A percentile compares a stretch with the other conserved stretches of the same genome.
Conservation (phyloP, 2,888 invertebrate species). For the Pseudanteris insignis region DNA sequence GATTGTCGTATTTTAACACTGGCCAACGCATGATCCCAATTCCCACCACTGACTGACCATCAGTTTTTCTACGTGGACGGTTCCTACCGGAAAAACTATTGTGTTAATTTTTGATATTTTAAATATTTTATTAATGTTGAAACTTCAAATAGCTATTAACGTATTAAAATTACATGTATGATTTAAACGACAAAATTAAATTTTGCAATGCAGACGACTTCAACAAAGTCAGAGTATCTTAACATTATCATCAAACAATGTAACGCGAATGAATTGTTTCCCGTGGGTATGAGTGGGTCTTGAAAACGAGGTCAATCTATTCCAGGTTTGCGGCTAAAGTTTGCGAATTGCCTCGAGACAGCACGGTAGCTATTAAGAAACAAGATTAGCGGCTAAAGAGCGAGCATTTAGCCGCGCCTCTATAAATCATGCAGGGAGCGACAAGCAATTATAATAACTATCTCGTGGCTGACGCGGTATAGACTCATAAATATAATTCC, state of each 20-base stretch:
- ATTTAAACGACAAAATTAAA: too few species aligned
- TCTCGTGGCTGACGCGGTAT: constrained; percentile 50
- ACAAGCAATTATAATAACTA: constrained; percentile 64
- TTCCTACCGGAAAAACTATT: too few species aligned
- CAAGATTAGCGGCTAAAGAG: constrained; percentile 58
- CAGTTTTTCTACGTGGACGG: too few species aligned
- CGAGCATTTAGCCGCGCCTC: constrained; percentile 53
- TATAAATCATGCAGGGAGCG: constrained; percentile 60
- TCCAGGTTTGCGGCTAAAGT: constrained; percentile 45
- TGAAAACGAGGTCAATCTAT: constrained; percentile 44
- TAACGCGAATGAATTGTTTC: constrained; percentile 29
- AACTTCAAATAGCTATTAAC: too few species aligned
- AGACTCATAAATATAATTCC: constrained; percentile 59
- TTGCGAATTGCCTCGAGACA: constrained; percentile 46
- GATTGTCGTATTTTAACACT: too few species aligned
- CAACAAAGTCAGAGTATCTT: too few species aligned
- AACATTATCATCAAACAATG: constrained; percentile 22
- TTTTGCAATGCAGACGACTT: too few species aligned
- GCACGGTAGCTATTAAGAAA: constrained; percentile 57
- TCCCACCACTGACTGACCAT: too few species aligned
- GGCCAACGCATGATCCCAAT: too few species aligned
- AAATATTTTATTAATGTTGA: too few species aligned
- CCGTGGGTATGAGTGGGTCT: constrained; percentile 31
- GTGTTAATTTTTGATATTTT: too few species aligned
- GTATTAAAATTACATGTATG: too few species aligned